These are phyloP conservation scores for Cylindroiulus punctatus DNA, from an alignment of 2,888 invertebrate species.

Conservation along the genomic window DNA sequence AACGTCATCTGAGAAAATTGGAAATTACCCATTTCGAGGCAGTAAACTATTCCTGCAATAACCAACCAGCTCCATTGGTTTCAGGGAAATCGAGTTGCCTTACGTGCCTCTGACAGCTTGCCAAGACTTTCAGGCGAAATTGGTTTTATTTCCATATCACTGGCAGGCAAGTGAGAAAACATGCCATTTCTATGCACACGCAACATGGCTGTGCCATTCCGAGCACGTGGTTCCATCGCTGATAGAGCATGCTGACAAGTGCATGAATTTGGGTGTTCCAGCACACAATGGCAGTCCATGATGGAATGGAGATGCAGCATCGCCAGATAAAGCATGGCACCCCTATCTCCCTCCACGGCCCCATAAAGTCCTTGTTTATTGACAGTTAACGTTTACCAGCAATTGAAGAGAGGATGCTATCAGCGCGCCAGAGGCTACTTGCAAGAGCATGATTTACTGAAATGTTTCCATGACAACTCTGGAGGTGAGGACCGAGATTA, in stretches of 20 bases:
- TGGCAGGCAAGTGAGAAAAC: background rate
- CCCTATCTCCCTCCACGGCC: slow-evolving; percentile 2
- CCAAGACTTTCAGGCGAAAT: background rate
- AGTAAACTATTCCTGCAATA: background rate
- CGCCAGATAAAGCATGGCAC: background rate
- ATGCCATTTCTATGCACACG: background rate
- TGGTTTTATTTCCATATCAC: background rate
- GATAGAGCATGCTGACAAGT: background rate
- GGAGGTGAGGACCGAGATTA: background rate
- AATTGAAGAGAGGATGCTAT: slow-evolving; percentile 2
- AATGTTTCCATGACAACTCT: slow-evolving; percentile 21
- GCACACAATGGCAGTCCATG: background rate
- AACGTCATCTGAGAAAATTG: background rate
- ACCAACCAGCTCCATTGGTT: background rate
- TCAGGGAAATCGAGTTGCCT: too few relatives aligned
- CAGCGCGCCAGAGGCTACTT: slow-evolving; percentile 15
- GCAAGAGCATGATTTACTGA: background rate
- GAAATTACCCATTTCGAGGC: background rate
- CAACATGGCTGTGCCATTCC: background rate
- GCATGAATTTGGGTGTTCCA: background rate
- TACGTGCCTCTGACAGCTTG: background rate
- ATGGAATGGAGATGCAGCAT: background rate
- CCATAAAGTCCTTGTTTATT: slow-evolving; percentile 29
- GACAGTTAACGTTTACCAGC: slow-evolving; percentile 29
- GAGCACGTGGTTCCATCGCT: background rate